phyloP scores from a whole-genome alignment of 2,113 vertebrate species.

The Chrysochloris asiatica region DNA sequence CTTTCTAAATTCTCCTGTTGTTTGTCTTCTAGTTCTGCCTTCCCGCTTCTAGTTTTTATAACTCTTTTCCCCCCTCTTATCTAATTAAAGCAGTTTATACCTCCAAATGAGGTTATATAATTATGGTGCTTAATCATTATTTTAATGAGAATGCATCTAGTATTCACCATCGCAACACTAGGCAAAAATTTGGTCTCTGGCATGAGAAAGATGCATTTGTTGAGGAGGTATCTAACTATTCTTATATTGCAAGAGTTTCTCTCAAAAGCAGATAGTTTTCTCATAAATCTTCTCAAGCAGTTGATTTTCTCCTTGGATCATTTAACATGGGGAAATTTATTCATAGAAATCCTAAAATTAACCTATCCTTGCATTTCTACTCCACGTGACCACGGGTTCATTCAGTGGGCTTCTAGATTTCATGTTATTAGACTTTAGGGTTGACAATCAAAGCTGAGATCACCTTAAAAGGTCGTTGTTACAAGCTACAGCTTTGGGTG shows the following conservation, averaged over 20 bases:
- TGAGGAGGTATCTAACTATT: constrained; percentile 43
- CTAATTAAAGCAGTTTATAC: constrained; percentile 9
- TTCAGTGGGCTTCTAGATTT: not conserved
- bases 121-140: not conserved
- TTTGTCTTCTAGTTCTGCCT: not conserved
- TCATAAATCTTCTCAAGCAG: constrained; percentile 37
- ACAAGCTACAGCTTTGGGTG: no score
- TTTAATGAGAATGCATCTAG: constrained; percentile 1
- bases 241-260: not conserved
- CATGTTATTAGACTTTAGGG: not conserved
- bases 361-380: not conserved
- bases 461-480: no score
- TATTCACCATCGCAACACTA: not conserved
- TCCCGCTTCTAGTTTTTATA: not conserved
- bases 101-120: constrained; percentile 33
- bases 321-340: constrained; percentile 23
- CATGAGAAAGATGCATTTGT: constrained; percentile 3
- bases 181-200: constrained; percentile 52
- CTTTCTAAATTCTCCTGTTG: not conserved
- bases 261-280: constrained; percentile 50
- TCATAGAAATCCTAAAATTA: constrained; percentile 58
- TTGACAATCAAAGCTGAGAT: not conserved
- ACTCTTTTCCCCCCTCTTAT: not conserved
- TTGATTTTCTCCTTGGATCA: constrained; percentile 49
- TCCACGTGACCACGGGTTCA: not conserved